Evolutionary conservation across 2,797 vertebrate genomes (phyloP), one percentile per base, ranked within the genome.

Genomic region (Picus viridis): DNA sequence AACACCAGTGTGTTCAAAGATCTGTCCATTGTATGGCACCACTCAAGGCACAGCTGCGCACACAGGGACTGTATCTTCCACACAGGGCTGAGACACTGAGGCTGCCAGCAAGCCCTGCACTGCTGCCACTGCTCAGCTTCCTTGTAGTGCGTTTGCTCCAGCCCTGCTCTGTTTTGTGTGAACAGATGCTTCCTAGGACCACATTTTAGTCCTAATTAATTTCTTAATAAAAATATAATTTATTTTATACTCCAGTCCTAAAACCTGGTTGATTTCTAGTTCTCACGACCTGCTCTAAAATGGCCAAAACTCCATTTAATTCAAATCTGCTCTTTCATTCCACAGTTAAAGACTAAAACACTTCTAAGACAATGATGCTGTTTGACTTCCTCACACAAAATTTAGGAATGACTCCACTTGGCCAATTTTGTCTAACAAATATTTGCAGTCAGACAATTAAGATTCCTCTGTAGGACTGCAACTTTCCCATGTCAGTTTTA

Each of bases 401-500:
- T 67, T 61, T 63, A 86, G 72, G 43, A 88, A 87, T 39, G 16
- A 59, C 39, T 59, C 34, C 26, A 53, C 43, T 72, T 34, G 56
- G 69, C 41, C 49, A 77, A 61, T 77, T 89, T 71, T 76, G 32
- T 62, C 47, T 79, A 82, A 87, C 83, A 90, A 65, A 63, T 74
- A 88, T 85, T 92, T 89, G 79, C 23, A 79, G 34, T 73, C 58
- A 68, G 75, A 86, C 68, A 87, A 83, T 83, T 91, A 80, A 92
- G 75, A 93, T 67, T 92, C 53, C 39, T 76, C 27, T 49, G 27
- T 7, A 82, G 61, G 57, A 85, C 54, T 24, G 54, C 39, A 80
- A 68, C 30, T 85, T 96, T 89, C 72, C 72, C 80, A 77, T 18
- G 36, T 85, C 87, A 87, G 30, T 89, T 93, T 89, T 87, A 77